Evolutionary conservation across 1,140 invertebrate genomes (phyloP).

Genomic region (Plectrocnemia conspersa): DNA sequence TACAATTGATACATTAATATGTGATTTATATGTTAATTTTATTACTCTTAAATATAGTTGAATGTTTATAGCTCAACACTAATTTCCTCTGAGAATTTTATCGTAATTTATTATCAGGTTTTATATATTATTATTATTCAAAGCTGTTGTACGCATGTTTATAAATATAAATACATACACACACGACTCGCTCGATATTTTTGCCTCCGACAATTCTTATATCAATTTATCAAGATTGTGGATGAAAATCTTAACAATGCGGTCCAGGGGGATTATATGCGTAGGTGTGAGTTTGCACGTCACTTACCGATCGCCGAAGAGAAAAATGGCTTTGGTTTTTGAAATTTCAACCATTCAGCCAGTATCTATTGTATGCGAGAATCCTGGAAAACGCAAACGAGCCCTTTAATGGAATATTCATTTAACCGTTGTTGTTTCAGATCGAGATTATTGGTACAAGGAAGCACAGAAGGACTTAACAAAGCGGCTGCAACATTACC

Average conservation of each 20-base stretch:
- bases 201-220: too few species aligned
- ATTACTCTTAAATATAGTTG: not conserved
- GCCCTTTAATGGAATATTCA: not conserved
- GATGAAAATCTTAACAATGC: too few species aligned
- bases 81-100: not conserved
- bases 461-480: constrained; percentile 24
- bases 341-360: not conserved
- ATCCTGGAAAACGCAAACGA: not conserved
- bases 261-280: not conserved
- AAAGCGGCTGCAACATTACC: constrained; percentile 20
- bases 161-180: too few species aligned
- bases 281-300: not conserved
- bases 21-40: not conserved
- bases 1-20: too few species aligned
- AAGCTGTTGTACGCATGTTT: too few species aligned
- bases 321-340: too few species aligned
- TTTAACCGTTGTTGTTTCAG: constrained; percentile 6
- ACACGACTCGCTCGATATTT: too few species aligned
- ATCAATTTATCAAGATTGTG: too few species aligned
- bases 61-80: not conserved
- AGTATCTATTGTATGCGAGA: not conserved
- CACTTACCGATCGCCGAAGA: not conserved
- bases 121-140: too few species aligned
- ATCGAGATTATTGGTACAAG: constrained; percentile 29
- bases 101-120: too few species aligned